phyloP scores from a whole-genome alignment of 1,140 invertebrate species.

The Protaetia brevitarsis region DNA sequence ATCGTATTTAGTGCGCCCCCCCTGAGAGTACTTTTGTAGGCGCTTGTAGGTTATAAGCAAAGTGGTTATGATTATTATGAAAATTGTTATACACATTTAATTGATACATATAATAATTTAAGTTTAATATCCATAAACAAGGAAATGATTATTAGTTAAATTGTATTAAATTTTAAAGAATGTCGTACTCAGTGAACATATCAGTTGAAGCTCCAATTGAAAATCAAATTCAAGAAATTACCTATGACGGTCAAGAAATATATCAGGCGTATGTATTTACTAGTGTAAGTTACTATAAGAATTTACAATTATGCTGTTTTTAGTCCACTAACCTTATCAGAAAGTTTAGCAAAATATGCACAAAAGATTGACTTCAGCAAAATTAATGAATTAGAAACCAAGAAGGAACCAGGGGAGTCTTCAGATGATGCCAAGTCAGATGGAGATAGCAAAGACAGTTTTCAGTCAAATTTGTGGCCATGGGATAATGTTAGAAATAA shows the following conservation, averaged over 20 bases:
- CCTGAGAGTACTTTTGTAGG: too few species aligned
- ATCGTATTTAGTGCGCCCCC: too few species aligned
- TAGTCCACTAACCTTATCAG: slow-evolving; percentile 90
- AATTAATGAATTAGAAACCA: slow-evolving; percentile 59
- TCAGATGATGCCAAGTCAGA: slow-evolving; percentile 63
- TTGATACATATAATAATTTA: not conserved
- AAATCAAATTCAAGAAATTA: slow-evolving; percentile 94
- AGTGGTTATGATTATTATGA: too few species aligned
- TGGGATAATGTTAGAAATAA: slow-evolving; percentile 93
- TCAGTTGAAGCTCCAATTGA: slow-evolving; percentile 92
- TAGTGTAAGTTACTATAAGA: not conserved
- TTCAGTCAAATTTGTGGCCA: slow-evolving; percentile 86
- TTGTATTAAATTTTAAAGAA: slow-evolving; percentile 23
- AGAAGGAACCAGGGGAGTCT: slow-evolving; percentile 61
- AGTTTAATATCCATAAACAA: not conserved
- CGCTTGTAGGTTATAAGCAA: too few species aligned
- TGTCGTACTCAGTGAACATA: slow-evolving; percentile 70
- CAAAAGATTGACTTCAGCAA: slow-evolving; percentile 94
- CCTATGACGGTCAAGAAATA: slow-evolving; percentile 94
- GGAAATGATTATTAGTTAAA: not conserved
- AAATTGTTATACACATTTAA: too few species aligned
- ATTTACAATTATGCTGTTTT: slow-evolving; percentile 39
- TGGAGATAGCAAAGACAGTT: slow-evolving; percentile 72
- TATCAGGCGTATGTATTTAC: slow-evolving; percentile 80
- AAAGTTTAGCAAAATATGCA: slow-evolving; percentile 87